These are phyloP conservation scores for Oreochromis tanganicae DNA, from an alignment of 2,113 vertebrate species.

Conservation along the genomic window DNA sequence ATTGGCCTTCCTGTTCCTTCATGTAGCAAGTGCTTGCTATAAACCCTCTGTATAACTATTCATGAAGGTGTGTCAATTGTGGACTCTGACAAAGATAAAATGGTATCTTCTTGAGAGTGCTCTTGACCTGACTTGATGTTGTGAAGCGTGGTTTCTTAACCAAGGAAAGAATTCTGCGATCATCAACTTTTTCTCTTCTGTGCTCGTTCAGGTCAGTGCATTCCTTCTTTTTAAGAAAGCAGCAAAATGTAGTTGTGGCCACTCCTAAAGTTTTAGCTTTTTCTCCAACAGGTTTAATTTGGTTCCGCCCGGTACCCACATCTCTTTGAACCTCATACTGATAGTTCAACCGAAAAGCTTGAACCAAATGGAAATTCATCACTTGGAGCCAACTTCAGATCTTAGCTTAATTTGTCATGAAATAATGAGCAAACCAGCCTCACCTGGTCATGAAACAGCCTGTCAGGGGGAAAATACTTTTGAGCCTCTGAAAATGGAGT, in stretches of 20 bases:
- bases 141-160: neutral
- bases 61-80: neutral
- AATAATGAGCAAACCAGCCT: neutral
- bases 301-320: fast-evolving
- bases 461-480: neutral
- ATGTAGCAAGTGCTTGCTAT: neutral
- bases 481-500: neutral
- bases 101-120: neutral
- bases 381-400: neutral
- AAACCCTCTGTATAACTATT: neutral
- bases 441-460: neutral
- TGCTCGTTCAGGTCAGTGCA: neutral
- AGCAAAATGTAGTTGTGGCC: neutral
- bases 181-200: neutral
- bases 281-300: neutral
- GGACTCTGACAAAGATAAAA: neutral
- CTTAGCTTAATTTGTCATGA: neutral
- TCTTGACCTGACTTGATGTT: neutral
- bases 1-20: neutral
- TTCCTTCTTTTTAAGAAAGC: neutral
- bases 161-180: neutral
- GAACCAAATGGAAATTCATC: fast-evolving
- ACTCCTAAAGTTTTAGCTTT: neutral
- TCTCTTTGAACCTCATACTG: neutral
- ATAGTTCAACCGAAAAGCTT: neutral